Conservation (phyloP, 2,888 invertebrate genomes). For the Drosophila prolongata region DNA sequence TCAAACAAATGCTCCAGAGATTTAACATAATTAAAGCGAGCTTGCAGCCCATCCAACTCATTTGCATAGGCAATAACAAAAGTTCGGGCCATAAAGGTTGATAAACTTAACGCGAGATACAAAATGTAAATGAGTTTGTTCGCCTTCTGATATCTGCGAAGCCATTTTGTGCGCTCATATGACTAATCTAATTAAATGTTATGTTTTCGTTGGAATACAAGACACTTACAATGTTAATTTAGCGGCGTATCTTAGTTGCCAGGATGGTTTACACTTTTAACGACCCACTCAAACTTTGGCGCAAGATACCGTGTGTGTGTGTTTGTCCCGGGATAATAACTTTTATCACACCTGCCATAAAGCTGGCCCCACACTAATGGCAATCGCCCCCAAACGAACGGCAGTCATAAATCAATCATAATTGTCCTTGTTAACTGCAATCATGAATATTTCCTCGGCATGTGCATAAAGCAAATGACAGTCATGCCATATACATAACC, state of each 20-base stretch:
- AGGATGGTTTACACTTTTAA: slow-evolving; percentile 50
- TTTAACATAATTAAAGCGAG: slow-evolving; percentile 9
- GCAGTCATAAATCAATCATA: slow-evolving; percentile 74
- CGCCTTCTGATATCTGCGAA: slow-evolving; percentile 18
- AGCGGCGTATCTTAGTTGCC: slow-evolving; percentile 41
- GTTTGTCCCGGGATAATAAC: slow-evolving; percentile 15
- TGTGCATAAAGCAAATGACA: slow-evolving; percentile 78
- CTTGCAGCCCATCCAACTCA: slow-evolving; percentile 21
- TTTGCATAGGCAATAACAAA: slow-evolving; percentile 66
- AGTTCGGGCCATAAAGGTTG: slow-evolving; percentile 61
- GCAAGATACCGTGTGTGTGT: slow-evolving; percentile 3
- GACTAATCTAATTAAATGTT: slow-evolving; percentile 73
- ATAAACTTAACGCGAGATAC: slow-evolving; percentile 51
- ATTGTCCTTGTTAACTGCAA: slow-evolving; percentile 81
- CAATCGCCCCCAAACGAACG: slow-evolving; percentile 45
- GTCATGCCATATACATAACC: slow-evolving; percentile 61
- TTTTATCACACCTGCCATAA: slow-evolving; percentile 43
- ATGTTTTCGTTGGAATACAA: slow-evolving; percentile 56
- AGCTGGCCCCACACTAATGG: slow-evolving; percentile 55
- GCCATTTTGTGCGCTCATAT: slow-evolving; percentile 48
- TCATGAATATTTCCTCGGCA: slow-evolving; percentile 75
- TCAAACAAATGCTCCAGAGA: slow-evolving; percentile 13
- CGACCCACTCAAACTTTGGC: slow-evolving; percentile 64
- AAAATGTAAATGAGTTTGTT: slow-evolving; percentile 58
- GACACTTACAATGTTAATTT: slow-evolving; percentile 53